A percentile compares a stretch with the other conserved stretches of the same genome.
These are phyloP conservation scores for Falcaria lacertinaria DNA, from an alignment of 2,888 invertebrate genomes.

Conservation along the genomic window DNA sequence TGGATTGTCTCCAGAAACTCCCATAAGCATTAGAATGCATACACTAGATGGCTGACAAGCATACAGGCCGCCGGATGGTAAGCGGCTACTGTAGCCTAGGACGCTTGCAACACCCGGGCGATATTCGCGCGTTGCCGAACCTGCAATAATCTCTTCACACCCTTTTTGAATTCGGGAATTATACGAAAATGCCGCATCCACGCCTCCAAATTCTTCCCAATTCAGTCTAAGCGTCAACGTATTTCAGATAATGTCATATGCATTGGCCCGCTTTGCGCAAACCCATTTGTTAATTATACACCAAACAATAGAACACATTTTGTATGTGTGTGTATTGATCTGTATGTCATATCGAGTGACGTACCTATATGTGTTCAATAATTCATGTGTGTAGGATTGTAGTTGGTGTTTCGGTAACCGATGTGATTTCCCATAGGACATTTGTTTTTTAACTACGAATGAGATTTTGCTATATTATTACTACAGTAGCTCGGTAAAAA, in stretches of 20 bases:
- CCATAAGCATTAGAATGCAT: too few relatives aligned
- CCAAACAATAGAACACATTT: constrained; percentile 2
- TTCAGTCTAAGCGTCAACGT: neutral
- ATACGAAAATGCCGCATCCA: neutral
- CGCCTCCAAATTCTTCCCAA: neutral
- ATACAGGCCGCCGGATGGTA: too few relatives aligned
- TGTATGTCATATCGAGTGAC: constrained; percentile 20
- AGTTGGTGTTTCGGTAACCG: neutral
- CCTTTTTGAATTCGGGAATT: too few relatives aligned
- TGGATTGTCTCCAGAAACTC: too few relatives aligned
- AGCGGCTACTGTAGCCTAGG: too few relatives aligned
- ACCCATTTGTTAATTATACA: constrained; percentile 47
- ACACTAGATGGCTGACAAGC: too few relatives aligned
- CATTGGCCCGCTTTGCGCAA: constrained; percentile 14
- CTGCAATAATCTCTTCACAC: too few relatives aligned
- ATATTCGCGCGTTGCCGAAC: too few relatives aligned
- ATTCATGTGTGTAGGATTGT: constrained; percentile 1
- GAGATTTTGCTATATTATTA: neutral
- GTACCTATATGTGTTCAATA: neutral
- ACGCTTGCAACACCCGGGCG: too few relatives aligned
- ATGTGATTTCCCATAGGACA: constrained; percentile 1
- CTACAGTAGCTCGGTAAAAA: neutral
- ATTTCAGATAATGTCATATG: constrained; percentile 2
- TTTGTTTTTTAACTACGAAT: neutral
- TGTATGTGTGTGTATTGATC: constrained; percentile 5